These are phyloP conservation scores for Hepsetus odoe DNA, from an alignment of 2,113 vertebrate species.

Conservation along the genomic window DNA sequence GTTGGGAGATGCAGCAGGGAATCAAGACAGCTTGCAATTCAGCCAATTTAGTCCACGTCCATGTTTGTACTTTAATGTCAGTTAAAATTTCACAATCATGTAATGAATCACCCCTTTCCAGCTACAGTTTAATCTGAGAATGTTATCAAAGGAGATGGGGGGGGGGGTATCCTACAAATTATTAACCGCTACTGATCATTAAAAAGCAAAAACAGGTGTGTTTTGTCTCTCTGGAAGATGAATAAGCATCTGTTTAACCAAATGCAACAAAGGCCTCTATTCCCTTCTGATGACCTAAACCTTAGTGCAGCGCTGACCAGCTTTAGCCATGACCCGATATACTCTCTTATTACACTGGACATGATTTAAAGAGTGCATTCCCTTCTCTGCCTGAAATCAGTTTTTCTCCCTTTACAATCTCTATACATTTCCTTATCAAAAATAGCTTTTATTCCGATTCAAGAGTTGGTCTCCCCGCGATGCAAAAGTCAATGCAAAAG, in stretches of 20 bases:
- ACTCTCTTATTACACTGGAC: slow-evolving; percentile 25
- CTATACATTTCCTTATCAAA: slow-evolving; percentile 30
- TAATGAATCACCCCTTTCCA: neutral
- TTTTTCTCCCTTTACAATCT: too few relatives aligned
- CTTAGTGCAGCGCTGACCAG: neutral
- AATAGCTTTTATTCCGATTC: too few relatives aligned
- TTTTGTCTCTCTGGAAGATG: neutral
- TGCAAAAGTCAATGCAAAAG: too few relatives aligned
- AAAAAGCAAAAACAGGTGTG: neutral
- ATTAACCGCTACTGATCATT: neutral
- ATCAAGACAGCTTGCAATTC: too few relatives aligned
- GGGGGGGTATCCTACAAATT: too few relatives aligned
- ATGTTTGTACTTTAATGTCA: too few relatives aligned
- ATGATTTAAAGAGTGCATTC: neutral
- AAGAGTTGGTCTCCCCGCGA: too few relatives aligned
- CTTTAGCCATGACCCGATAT: neutral
- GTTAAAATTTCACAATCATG: too few relatives aligned
- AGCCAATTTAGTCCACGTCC: too few relatives aligned
- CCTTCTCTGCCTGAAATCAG: slow-evolving; percentile 3
- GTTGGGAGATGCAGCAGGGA: too few relatives aligned
- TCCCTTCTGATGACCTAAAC: slow-evolving; percentile 35
- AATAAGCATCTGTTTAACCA: neutral
- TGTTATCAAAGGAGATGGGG: neutral
- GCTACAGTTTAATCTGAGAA: neutral
- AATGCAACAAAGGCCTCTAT: slow-evolving; percentile 17